Conservation (phyloP, 2,113 vertebrate genomes). For the Procavia capensis region DNA sequence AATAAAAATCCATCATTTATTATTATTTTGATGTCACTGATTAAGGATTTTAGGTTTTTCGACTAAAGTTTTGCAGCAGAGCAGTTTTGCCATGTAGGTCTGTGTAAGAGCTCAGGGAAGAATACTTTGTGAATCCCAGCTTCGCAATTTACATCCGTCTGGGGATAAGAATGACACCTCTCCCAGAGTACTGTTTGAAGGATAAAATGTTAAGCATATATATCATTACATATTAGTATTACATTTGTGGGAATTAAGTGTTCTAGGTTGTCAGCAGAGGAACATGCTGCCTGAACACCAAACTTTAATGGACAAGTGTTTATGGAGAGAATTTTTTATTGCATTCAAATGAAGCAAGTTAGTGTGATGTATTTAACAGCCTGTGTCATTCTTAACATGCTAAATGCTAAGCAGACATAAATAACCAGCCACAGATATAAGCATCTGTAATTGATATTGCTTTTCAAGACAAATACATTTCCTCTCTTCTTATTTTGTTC, state of each 20-base stretch:
- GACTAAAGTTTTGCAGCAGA: not conserved
- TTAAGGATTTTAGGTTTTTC: not conserved
- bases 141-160: not conserved
- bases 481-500: constrained; percentile 16
- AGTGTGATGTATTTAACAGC: not conserved
- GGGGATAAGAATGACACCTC: not conserved
- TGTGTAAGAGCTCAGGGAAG: not conserved
- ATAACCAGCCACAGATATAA: constrained; percentile 13
- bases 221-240: not conserved
- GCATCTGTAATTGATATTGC: constrained; percentile 10
- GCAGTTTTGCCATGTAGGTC: not conserved
- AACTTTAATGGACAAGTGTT: not conserved
- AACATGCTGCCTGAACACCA: not conserved
- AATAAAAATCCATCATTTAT: not conserved
- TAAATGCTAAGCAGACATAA: not conserved
- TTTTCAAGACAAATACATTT: not conserved
- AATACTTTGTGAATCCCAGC: not conserved
- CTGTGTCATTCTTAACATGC: not conserved
- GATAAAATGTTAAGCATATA: not conserved
- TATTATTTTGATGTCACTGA: not conserved
- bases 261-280: not conserved
- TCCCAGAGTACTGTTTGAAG: not conserved
- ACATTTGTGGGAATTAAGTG: not conserved
- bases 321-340: not conserved
- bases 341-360: not conserved